Evolutionary conservation across 2,113 vertebrate species (phyloP).

Genomic region (Oreotrochilus melanogaster): DNA sequence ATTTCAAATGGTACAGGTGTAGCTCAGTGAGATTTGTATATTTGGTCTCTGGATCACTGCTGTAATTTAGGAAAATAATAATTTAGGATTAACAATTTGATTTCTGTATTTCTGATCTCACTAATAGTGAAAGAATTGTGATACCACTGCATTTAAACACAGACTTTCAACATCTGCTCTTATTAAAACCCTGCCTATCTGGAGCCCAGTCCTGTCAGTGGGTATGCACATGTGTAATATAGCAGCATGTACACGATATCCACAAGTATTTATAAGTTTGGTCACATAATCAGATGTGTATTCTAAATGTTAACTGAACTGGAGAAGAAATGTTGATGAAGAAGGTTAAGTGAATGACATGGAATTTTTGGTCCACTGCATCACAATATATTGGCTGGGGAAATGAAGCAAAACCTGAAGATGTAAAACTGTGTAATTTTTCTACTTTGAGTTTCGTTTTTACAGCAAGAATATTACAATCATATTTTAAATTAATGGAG

Average conservation of each 20-base stretch:
- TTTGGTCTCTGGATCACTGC: not conserved
- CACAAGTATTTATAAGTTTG: not conserved
- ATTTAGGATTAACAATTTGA: not conserved
- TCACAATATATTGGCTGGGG: not conserved
- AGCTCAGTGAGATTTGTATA: not conserved
- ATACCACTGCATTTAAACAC: not conserved
- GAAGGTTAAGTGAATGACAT: not conserved
- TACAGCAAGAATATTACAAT: not conserved
- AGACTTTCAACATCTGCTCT: not conserved
- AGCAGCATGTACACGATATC: not conserved
- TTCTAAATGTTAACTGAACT: not conserved
- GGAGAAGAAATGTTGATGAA: not conserved
- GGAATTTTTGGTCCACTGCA: not conserved
- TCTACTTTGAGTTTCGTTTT: not conserved
- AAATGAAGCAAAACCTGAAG: not conserved
- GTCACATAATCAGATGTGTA: not conserved
- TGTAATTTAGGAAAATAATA: not conserved
- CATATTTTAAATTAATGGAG: not conserved
- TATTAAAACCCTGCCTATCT: not conserved
- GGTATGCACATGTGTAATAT: accelerated
- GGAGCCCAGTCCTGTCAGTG: not conserved
- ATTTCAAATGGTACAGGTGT: not conserved
- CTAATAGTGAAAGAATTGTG: not conserved
- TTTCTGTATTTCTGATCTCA: not conserved
- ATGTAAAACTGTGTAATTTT: not conserved